Evolutionary conservation across 2,888 invertebrate species (phyloP), one percentile per base, ranked within the genome.

Genomic region (Dasypogon diadema): DNA sequence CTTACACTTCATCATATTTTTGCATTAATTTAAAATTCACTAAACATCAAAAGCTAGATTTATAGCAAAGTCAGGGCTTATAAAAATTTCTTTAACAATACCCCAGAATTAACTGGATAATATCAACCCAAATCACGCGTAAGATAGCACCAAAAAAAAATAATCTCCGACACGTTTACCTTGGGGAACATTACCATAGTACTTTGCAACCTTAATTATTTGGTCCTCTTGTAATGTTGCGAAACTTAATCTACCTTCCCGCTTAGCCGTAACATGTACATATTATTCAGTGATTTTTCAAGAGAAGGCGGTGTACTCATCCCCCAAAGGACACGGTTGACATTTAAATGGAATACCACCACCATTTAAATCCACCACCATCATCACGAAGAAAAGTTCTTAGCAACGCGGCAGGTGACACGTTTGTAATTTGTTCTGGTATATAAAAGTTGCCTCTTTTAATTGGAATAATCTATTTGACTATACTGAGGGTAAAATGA

Each of bases 391-490:
- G 18, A 34, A 37, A 37, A 34, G 34, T 37, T 34, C 37, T 34
- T 18, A 37, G 34, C n/a, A n/a, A n/a, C 12, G 21, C 60, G 34
- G 60, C 60, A 60, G 60, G 37, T 60, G 60, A 60, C 60, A 60
- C 18, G 37, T 10, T 30, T 60, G 60, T 60, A 60, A 60, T 60
- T 60, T 60, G 60, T 42, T 60, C 60, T 18, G 21, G 26, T 37
- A 26, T 60, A 21, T 60, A 60, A 34, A 37, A 60, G 37, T 60
- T 60, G 60, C 18, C 60, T 60, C 60, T 37, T 42, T 60, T 60
- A 60, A 60, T 60, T 60, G 60, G 37, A 60, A 60, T 60, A 60
- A 60, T 60, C 37, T 42, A 60, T 18, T 4, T n/a, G 16, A 37
- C 18, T 37, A 18, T 10, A 37, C 21, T 34, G 21, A 18, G 21